A percentile compares a stretch with the other conserved stretches of the same genome.
Evolutionary conservation across 1,140 invertebrate genomes (phyloP).

Genomic region (Acyrthosiphon pisum): DNA sequence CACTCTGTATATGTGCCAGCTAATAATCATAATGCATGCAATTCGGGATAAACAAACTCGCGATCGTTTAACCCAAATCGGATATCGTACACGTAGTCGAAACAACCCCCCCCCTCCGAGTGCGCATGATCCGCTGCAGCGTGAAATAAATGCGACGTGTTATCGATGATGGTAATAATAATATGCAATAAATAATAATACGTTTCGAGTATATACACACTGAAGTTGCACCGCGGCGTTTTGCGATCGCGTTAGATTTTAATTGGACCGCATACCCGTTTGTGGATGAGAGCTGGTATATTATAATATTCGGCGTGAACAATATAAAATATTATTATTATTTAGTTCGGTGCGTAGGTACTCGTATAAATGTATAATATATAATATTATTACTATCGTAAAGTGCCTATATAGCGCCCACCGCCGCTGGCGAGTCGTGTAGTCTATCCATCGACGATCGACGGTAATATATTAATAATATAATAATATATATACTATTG

Average conservation of each 20-base stretch:
- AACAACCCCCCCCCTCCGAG: not conserved
- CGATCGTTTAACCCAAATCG: not conserved
- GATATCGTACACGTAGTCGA: not conserved
- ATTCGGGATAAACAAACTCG: not conserved
- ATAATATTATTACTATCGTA: not conserved
- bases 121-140: not conserved
- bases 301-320: not conserved
- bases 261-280: not conserved
- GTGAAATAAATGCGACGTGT: not conserved
- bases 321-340: not conserved
- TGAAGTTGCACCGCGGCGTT: not conserved
- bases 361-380: not conserved
- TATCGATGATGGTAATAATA: not conserved
- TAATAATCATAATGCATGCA: too few relatives aligned
- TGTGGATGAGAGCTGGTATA: not conserved
- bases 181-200: not conserved
- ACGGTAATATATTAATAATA: conserved; percentile 1
- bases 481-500: not conserved
- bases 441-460: not conserved
- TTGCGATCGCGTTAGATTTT: not conserved
- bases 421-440: not conserved
- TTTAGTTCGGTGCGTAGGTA: not conserved
- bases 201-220: not conserved
- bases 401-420: not conserved
- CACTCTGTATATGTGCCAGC: too few relatives aligned